Percentiles rank a stretch among this genome's conserved stretches.
phyloP scores from a whole-genome alignment of 30 jellyfish, hydroid and myxozoan species.

The Hydractinia symbiolongicarpus region DNA sequence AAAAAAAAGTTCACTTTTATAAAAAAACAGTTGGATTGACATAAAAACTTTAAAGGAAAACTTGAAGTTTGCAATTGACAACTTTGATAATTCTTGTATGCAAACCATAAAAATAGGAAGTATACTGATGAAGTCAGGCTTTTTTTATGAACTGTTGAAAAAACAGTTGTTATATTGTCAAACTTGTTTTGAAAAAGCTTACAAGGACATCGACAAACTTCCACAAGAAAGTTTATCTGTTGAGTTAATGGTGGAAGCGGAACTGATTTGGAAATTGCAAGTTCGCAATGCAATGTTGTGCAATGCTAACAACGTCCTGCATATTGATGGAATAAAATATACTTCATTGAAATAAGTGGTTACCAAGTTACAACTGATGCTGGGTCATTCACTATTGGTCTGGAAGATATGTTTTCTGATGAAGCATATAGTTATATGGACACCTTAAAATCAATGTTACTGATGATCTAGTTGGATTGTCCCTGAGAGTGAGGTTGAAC shows the following conservation, averaged over 20 bases:
- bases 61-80: too few species aligned
- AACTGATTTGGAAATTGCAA: slow-evolving; percentile 7
- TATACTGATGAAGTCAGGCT: too few species aligned
- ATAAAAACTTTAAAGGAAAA: too few species aligned
- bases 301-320: slow-evolving; percentile 21
- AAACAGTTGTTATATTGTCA: slow-evolving; percentile 14
- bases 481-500: background rate
- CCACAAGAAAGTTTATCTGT: slow-evolving; percentile 28
- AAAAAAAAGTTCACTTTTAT: too few species aligned
- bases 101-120: too few species aligned
- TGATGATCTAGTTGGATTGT: slow-evolving; percentile 17
- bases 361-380: slow-evolving; percentile 6
- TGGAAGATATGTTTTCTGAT: slow-evolving; percentile 25
- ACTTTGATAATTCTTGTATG: too few species aligned
- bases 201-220: slow-evolving; percentile 5
- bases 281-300: slow-evolving; percentile 24
- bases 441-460: slow-evolving; percentile 22
- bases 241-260: slow-evolving; percentile 24
- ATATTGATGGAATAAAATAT: slow-evolving; percentile 30
- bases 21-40: too few species aligned
- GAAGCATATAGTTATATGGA: slow-evolving; percentile 29
- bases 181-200: slow-evolving; percentile 17
- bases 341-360: slow-evolving; percentile 16
- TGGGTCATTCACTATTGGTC: slow-evolving; percentile 30
- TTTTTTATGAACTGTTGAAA: too few species aligned